A percentile compares a stretch with the other conserved stretches of the same genome.
phyloP scores from a whole-genome alignment of 2,113 vertebrate species.

The Zapus hudsonius region DNA sequence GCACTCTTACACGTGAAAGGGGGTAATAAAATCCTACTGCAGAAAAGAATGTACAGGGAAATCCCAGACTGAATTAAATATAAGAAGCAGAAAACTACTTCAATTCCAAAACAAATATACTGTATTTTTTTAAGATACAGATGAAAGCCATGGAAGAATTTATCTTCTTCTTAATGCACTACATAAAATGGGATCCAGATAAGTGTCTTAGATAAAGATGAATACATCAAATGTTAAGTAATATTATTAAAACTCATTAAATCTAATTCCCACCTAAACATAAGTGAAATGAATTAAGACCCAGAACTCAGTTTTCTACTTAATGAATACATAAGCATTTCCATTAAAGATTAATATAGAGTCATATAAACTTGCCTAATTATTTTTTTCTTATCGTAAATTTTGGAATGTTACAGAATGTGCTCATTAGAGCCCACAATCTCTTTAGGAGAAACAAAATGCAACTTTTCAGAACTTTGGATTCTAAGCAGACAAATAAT shows the following conservation, averaged over 20 bases:
- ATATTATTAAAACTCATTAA: constrained; percentile 61
- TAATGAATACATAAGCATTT: constrained; percentile 45
- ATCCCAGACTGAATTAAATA: constrained; percentile 30
- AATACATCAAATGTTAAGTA: constrained; percentile 46
- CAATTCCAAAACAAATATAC: not conserved
- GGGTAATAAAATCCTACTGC: not conserved
- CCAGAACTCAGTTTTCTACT: constrained; percentile 31
- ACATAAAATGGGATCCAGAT: not conserved
- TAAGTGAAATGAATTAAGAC: constrained; percentile 49
- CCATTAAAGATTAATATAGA: constrained; percentile 31
- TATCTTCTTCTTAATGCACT: constrained; percentile 37
- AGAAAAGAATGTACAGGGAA: not conserved
- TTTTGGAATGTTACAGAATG: not conserved
- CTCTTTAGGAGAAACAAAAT: constrained; percentile 48
- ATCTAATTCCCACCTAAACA: constrained; percentile 55
- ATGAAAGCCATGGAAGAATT: constrained; percentile 43
- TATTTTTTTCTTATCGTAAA: constrained; percentile 48
- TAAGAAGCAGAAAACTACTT: not conserved
- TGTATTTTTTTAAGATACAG: constrained; percentile 28
- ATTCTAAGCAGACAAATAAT: constrained; percentile 66
- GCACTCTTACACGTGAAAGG: not conserved
- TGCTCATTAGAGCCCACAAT: constrained; percentile 40
- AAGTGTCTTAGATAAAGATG: constrained; percentile 51
- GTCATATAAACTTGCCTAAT: constrained; percentile 17
- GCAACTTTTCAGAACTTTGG: constrained; percentile 7